Percentiles rank a stretch among this genome's conserved stretches.
Evolutionary conservation across 2,888 invertebrate species (phyloP).

Genomic region (Pelosia muscerda): DNA sequence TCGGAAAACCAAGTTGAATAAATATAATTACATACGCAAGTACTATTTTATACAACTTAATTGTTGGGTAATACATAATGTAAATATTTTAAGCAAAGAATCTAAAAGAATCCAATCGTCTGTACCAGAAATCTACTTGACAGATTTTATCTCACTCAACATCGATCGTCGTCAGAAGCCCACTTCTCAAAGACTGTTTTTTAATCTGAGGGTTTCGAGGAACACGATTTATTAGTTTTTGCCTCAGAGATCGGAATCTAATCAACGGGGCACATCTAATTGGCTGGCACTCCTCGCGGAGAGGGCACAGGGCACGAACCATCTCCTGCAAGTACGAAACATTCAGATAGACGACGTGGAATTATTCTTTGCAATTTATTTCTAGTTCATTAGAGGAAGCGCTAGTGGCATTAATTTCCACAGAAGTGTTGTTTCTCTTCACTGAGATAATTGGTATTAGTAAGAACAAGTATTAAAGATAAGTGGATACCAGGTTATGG

Average conservation of each 20-base stretch:
- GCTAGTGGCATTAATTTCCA: neutral
- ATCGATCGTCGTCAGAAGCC: neutral
- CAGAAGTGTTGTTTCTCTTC: neutral
- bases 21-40: too few relatives aligned
- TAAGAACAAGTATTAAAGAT: neutral
- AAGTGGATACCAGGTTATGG: too few relatives aligned
- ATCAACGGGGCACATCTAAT: conserved; percentile 38
- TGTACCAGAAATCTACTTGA: neutral
- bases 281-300: conserved; percentile 26
- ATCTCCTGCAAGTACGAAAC: neutral
- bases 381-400: neutral
- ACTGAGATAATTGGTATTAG: neutral
- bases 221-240: conserved; percentile 12
- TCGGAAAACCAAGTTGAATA: too few relatives aligned
- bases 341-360: neutral
- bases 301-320: neutral
- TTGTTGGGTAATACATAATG: too few relatives aligned
- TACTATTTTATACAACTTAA: too few relatives aligned
- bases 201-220: neutral
- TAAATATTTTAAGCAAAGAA: too few relatives aligned
- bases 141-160: neutral
- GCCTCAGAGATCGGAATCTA: conserved; percentile 20
- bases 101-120: neutral
- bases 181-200: neutral
- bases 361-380: conserved; percentile 7